Conservation (phyloP, 1,140 invertebrate genomes). For the Druon quercuslanigerum region DNA sequence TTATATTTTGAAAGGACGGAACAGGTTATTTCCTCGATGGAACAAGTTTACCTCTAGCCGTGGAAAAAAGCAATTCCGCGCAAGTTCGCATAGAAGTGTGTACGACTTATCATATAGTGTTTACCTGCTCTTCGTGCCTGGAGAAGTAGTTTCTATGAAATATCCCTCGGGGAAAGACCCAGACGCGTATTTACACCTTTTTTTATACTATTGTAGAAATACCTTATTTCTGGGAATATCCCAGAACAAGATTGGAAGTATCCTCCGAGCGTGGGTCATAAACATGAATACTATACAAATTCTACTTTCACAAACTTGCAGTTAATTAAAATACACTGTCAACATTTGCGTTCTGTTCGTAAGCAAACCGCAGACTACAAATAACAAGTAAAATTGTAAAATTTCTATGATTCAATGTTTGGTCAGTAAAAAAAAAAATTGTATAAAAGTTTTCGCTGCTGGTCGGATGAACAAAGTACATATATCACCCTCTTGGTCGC, state of each 20-base stretch:
- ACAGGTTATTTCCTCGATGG: slow-evolving; percentile 29
- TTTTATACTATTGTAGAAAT: slow-evolving; percentile 9
- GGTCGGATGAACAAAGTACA: no score
- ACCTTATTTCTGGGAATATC: neutral
- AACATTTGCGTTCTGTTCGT: no score
- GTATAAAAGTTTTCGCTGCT: no score
- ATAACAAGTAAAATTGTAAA: no score
- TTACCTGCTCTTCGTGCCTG: slow-evolving; percentile 21
- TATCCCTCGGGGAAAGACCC: slow-evolving; percentile 18
- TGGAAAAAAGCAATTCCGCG: slow-evolving; percentile 20
- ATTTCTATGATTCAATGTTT: no score
- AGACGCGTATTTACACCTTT: slow-evolving; percentile 13
- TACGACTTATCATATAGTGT: slow-evolving; percentile 29
- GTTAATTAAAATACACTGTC: neutral
- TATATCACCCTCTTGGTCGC: no score
- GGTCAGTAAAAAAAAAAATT: no score
- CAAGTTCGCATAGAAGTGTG: slow-evolving; percentile 26
- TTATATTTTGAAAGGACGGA: slow-evolving; percentile 28
- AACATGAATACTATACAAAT: slow-evolving; percentile 3
- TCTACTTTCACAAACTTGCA: neutral
- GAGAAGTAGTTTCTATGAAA: slow-evolving; percentile 26
- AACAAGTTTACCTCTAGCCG: slow-evolving; percentile 26
- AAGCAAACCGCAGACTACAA: no score
- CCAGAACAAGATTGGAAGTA: neutral
- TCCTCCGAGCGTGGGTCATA: neutral